Percentiles rank a stretch among this genome's conserved stretches.
These are phyloP conservation scores for Andrena praecox DNA, from an alignment of 2,888 invertebrate genomes.

Conservation along the genomic window DNA sequence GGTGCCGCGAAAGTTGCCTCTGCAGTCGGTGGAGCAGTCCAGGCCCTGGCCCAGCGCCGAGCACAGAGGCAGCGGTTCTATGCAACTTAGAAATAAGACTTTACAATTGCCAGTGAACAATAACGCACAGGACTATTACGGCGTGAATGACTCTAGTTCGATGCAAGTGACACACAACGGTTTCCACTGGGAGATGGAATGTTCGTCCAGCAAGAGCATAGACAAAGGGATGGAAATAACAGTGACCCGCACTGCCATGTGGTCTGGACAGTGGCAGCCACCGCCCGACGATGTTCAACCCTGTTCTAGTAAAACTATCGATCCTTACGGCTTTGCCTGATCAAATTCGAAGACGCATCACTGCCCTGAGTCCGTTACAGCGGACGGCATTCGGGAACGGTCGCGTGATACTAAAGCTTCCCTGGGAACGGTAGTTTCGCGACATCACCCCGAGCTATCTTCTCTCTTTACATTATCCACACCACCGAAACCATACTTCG, in stretches of 20 bases:
- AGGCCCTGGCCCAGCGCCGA: conserved; percentile 62
- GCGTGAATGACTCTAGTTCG: conserved; percentile 63
- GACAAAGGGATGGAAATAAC: conserved; percentile 74
- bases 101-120: conserved; percentile 72
- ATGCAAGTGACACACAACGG: conserved; percentile 78
- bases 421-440: conserved; percentile 48
- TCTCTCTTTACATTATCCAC: conserved; percentile 27
- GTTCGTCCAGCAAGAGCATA: conserved; percentile 70
- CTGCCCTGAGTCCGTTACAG: conserved; percentile 48
- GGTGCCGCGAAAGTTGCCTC: conserved; percentile 80
- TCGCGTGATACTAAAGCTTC: conserved; percentile 55
- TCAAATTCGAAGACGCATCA: conserved; percentile 52
- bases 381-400: conserved; percentile 60
- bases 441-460: conserved; percentile 29
- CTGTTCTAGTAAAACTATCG: conserved; percentile 83
- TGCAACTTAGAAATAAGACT: conserved; percentile 66
- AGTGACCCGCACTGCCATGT: conserved; percentile 77
- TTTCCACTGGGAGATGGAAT: conserved; percentile 80
- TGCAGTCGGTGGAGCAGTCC: conserved; percentile 77
- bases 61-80: conserved; percentile 60
- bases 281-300: conserved; percentile 83
- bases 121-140: conserved; percentile 76
- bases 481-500: conserved; percentile 16
- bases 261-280: conserved; percentile 80
- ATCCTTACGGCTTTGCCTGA: conserved; percentile 82